Evolutionary conservation across 2,113 vertebrate species (phyloP).

Genomic region (Tachysurus vachellii): DNA sequence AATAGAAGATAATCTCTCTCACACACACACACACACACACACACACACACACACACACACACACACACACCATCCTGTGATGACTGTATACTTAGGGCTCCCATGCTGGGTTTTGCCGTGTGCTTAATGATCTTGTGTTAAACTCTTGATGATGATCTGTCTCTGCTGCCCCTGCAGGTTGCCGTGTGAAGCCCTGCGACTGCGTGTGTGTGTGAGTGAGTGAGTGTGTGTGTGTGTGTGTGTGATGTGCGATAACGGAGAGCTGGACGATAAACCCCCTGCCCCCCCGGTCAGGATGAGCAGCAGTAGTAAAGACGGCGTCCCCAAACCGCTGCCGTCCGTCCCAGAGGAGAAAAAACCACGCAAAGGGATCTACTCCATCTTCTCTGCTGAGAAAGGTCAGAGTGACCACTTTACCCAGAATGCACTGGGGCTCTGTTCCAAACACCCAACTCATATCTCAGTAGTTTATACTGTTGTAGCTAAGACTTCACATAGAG

Average conservation of each 20-base stretch:
- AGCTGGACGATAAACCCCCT: constrained; percentile 94
- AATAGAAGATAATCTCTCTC: background rate
- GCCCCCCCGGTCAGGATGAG: constrained; percentile 97
- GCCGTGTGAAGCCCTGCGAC: constrained; percentile 53
- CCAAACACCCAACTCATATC: background rate
- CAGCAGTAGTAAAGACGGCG: constrained; percentile 87
- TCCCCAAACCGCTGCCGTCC: constrained; percentile 90
- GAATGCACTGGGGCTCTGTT: background rate
- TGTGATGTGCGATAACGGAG: constrained; percentile 87
- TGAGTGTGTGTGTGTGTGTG: constrained; percentile 41
- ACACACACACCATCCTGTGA: background rate
- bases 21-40: background rate
- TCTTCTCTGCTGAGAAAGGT: constrained; percentile 95
- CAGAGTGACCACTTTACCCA: constrained; percentile 30
- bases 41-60: background rate
- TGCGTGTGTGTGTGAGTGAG: constrained; percentile 71
- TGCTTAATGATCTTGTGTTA: background rate
- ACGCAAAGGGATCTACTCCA: constrained; percentile 94
- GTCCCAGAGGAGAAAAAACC: constrained; percentile 94
- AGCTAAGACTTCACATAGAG: background rate
- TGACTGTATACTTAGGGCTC: background rate
- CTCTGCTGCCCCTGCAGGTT: constrained; percentile 46
- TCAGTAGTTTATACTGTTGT: background rate
- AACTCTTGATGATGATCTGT: background rate
- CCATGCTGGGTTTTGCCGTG: background rate